Base-by-base conservation (phyloP, 2,113 vertebrate genomes). In the Haplotaxodon microlepis region DNA sequence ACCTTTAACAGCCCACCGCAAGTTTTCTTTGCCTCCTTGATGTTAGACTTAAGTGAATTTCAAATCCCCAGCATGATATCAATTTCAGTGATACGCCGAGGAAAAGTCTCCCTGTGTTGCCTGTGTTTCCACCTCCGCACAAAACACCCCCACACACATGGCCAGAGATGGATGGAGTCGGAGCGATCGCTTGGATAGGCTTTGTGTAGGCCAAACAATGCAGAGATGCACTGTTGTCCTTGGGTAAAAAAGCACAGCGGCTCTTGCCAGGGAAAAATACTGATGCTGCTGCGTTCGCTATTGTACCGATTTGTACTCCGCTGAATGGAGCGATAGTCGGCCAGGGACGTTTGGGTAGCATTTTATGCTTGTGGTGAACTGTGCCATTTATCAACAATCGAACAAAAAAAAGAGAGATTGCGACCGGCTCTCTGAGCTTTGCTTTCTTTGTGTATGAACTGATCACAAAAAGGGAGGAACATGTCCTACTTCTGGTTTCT, bases 121-220 rank as follows among this genome's bases (percentile, higher is more conserved):
- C 87, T 87, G 91, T 81, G 86, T 90, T 94, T 94, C 91, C 93
- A 88, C 94, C 95, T 94, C 94, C 95, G 56, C 94, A 38, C 34
- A 93, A 66, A 85, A 93, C 94, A 93, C 95, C 93, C 94, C 92
- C 92, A 93, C 93, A 93, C 92, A 95, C 92, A 92, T 91, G 91
- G 90, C 85, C 87, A 87, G 85, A 91, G 91, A 95, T 66, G 90
- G 92, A 92, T 88, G 82, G 89, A 92, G 93, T 89, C 57, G 50
- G 87, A 93, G 83, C 45, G 85, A 78, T 51, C 63, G 87, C 86
- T 57, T 5, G 21, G 86, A 92, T 83, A 31, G 89, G 90, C 87
- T 93, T 89, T 92, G 92, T 94, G 90, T 82, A 83, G 78, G 91
- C 85, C 91, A 85, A 85, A 91, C 93, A 93, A 92, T 83, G 85